Evolutionary conservation across 2,113 vertebrate species (phyloP), one percentile per base, ranked within the genome.

Genomic region (Rhea americana): DNA sequence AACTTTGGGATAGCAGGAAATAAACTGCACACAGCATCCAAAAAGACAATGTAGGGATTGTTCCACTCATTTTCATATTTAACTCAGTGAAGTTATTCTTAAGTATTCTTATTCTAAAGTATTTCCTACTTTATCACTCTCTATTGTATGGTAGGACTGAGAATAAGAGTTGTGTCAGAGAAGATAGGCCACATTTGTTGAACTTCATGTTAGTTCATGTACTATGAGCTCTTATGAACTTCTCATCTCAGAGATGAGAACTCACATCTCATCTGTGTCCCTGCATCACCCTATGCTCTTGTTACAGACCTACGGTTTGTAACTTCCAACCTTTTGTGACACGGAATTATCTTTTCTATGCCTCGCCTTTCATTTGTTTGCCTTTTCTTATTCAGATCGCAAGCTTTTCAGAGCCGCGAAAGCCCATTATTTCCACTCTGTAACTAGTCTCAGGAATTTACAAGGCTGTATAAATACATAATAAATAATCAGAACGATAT

Each of bases 401-500:
- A 74, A 9, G 81, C 56, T 56, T 77, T n/a, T 39, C 48, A 67
- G 79, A 59, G 61, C 56, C 4, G 2, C 1, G 2, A 56, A 92
- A 77, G 59, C 0, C 0, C 12, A 28, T 87, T 90, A 80, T 77
- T 91, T 75, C 51, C 67, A 48, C 48, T 48, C 61, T 5, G 6
- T 56, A 93, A 91, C 48, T 30, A 93, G 72, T 11, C 39, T 84
- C n/a, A 61, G 87, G 75, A 93, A 93, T 93, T 72, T 94, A 88
- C 55, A 73, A 85, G 15, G 68, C 82, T 85, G 66, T 68, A 88
- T 82, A 95, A 95, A 94, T 78, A 72, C n/a, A 55, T 75, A 85
- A 90, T 93, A 87, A 95, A 95, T 94, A 94, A 96, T 78, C 87
- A 88, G 74, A 90, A 92, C 75, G 61, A 83, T 43, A 72, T 11